Conservation (phyloP, 2,888 invertebrate genomes). For the Chorisops tibialis region DNA sequence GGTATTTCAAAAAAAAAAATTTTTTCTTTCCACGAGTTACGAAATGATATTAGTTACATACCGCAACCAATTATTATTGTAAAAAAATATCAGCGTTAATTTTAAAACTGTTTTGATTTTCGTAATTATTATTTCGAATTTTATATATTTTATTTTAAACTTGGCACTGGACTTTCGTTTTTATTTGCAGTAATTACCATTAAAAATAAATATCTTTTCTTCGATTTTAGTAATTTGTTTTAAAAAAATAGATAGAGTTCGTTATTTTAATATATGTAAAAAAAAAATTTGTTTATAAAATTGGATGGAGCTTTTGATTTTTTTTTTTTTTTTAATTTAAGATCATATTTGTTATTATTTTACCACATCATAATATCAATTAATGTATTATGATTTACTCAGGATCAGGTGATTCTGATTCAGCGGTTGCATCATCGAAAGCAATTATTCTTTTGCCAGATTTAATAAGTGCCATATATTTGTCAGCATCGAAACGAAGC, state of each 20-base stretch:
- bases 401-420: slow-evolving; percentile 40
- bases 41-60: too few relatives aligned
- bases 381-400: slow-evolving; percentile 35
- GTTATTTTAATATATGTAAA: neutral
- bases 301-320: neutral
- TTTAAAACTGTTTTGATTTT: too few relatives aligned
- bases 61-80: too few relatives aligned
- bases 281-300: neutral
- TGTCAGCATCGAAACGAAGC: slow-evolving; percentile 51
- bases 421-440: slow-evolving; percentile 44
- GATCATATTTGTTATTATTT: neutral
- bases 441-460: slow-evolving; percentile 49
- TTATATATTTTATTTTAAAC: too few relatives aligned
- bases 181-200: too few relatives aligned
- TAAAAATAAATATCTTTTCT: too few relatives aligned
- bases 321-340: neutral
- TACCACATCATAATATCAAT: slow-evolving; percentile 2
- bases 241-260: neutral
- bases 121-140: too few relatives aligned
- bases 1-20: too few relatives aligned
- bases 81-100: too few relatives aligned
- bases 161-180: too few relatives aligned
- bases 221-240: too few relatives aligned
- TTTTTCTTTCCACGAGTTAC: too few relatives aligned
- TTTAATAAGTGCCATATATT: slow-evolving; percentile 48